These are phyloP conservation scores for Phragmatobia fuliginosa DNA, from an alignment of 2,888 invertebrate genomes.

Conservation along the genomic window DNA sequence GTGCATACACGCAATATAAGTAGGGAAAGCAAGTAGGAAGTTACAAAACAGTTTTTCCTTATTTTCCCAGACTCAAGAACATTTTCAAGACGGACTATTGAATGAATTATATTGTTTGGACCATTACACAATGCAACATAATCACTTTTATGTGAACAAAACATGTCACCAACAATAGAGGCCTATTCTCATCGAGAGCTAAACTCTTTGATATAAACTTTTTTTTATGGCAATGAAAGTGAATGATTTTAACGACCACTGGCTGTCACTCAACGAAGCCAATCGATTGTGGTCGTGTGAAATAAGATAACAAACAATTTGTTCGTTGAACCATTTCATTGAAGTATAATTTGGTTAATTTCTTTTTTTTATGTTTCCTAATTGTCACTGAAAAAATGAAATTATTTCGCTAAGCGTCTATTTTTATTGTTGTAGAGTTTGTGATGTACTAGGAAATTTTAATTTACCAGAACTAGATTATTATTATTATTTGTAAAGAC, in stretches of 20 bases:
- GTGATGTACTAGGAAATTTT: background rate
- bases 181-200: slow-evolving; percentile 42
- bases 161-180: slow-evolving; percentile 35
- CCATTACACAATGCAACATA: slow-evolving; percentile 42
- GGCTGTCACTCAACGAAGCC: slow-evolving; percentile 47
- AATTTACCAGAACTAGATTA: background rate
- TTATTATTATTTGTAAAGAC: too few relatives aligned
- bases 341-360: slow-evolving; percentile 9
- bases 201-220: slow-evolving; percentile 26
- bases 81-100: slow-evolving; percentile 15
- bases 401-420: too few relatives aligned
- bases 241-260: slow-evolving; percentile 50
- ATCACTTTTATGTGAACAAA: slow-evolving; percentile 29
- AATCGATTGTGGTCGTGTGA: slow-evolving; percentile 57
- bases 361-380: background rate
- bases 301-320: slow-evolving; percentile 41
- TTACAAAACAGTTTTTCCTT: slow-evolving; percentile 9
- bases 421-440: too few relatives aligned
- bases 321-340: slow-evolving; percentile 34
- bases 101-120: slow-evolving; percentile 6
- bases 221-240: slow-evolving; percentile 58
- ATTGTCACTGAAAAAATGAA: too few relatives aligned
- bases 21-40: slow-evolving; percentile 1
- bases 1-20: background rate
- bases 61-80: slow-evolving; percentile 9